Conservation (phyloP, 1,140 invertebrate genomes). For the Platyscapa corneri region DNA sequence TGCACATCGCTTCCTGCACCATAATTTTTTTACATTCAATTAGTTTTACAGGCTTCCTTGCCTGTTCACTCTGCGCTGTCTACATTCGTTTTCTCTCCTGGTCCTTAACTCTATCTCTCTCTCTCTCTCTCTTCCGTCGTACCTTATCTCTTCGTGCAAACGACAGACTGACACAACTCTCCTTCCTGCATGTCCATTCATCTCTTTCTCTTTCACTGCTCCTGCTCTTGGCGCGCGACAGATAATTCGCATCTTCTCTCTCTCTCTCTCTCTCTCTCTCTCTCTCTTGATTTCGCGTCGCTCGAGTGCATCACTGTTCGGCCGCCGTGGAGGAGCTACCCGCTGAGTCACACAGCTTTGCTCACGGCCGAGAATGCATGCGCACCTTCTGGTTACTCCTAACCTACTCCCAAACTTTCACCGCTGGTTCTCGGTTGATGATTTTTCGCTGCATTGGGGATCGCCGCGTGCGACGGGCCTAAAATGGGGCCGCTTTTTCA, state of each 20-base stretch:
- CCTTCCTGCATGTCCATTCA: not conserved
- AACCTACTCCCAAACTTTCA: conserved; percentile 38
- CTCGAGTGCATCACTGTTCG: not conserved
- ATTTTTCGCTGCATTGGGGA: not conserved
- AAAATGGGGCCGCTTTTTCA: not conserved
- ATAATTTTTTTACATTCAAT: not conserved
- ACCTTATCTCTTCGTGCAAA: not conserved
- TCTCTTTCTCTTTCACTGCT: not conserved
- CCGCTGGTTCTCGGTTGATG: not conserved
- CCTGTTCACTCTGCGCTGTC: not conserved
- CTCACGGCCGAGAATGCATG: not conserved
- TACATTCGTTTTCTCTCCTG: not conserved
- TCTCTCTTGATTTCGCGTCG: not conserved
- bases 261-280: conserved; percentile 5
- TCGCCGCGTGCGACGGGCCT: too few relatives aligned
- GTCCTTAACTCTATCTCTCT: not conserved
- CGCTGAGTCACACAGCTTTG: conserved; percentile 1
- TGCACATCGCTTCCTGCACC: not conserved
- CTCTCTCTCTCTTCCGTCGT: not conserved
- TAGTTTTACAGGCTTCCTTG: not conserved
- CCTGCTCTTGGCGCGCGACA: not conserved
- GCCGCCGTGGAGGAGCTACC: not conserved
- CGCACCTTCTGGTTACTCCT: not conserved
- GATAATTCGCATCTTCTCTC: conserved; percentile 12
- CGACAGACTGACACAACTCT: not conserved